Base-by-base conservation (phyloP, 2,888 invertebrate species). In the Meiosimyza platycephala region DNA sequence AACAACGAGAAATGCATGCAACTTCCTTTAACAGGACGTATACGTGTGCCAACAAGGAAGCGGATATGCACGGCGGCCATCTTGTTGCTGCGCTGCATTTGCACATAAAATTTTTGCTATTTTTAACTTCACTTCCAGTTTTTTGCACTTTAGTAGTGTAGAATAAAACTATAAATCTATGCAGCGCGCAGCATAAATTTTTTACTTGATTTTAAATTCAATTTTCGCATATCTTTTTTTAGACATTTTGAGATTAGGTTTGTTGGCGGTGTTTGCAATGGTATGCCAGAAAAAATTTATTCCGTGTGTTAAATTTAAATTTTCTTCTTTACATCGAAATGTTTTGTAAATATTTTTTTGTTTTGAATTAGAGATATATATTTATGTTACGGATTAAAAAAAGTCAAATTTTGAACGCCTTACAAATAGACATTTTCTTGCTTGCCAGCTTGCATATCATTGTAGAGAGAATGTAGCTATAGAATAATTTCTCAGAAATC, bases 41-140 rank as follows among this genome's bases (percentile, higher is more conserved):
- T 28, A 40, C 54, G 70, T 51, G 68, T 40, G 18, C 54, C 48
- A 65, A 28, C 65, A 28, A 48, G 68, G 48, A 68, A 68, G 22
- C 70, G 70, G 70, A 70, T 47, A 47, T 48, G 63, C 47, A 55
- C 59, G 50, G 60, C 48, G 68, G 63, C 70, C 70, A 70, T 70
- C 63, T 70, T 62, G 60, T 18, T 28, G 59, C 59, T 60, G 28
- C 59, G 28, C 22, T 33, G 22, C 59, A 13, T 7, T 59, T 22
- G 18, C 59, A 59, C 59, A 18, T 22, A 59, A 28, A 60, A 60
- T 28, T 60, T 33, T 11, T 18, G 13, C 18, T 48, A 33, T 18
- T 48, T 54, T 18, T n/a, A 18, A 22, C 57, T 12, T 18, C 16
- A 22, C 57, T 28, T 12, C 2, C 28, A 18, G 16, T 16, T 57